Base-by-base conservation (phyloP, 1,140 invertebrate species). In the Anastrepha ludens region DNA sequence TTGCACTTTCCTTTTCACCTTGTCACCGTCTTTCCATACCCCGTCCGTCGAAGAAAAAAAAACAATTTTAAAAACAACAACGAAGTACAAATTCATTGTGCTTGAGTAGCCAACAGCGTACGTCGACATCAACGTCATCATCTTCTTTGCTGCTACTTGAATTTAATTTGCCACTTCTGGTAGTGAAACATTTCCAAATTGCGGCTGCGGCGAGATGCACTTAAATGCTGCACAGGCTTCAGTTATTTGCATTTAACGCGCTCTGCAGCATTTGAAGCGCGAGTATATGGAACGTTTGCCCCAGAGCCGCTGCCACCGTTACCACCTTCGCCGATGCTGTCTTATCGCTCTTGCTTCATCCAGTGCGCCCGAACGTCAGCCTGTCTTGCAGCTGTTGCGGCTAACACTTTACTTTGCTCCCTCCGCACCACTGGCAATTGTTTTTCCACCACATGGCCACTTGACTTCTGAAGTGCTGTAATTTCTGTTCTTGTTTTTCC, bases 141-240 rank as follows among this genome's bases (percentile, higher is more conserved):
- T 60, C 58, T 62, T 62, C 55, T 86, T 41, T 86, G n/a, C 74
- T 55, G 85, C 85, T 44, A 86, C 85, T 86, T 86, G 85, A 62
- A 86, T 86, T 86, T 86, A 86, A 86, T 86, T 86, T 86, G 85
- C 85, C 85, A 86, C 85, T 60, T 86, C 59, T 20, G 55, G 41
- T 47, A 20, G 74, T 50, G n/a, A n/a, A 81, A 81, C 17, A 81
- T 81, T 55, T 20, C 74, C 74, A 55, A 81, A 81, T 55, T 81
- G 74, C 47, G 44, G 47, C 20, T 20, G 74, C 74, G 15, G 41
- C 17, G 20, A 81, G 47, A 81, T 55, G 50, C 20, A 29, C 44
- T 81, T 55, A 55, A 55, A 81, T n/a, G 74, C 44, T n/a, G 74
- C 15, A 41, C 15, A 50, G 74, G 44, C 47, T 6, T 17, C 74